Evolutionary conservation across 2,113 vertebrate species (phyloP).

Genomic region (Sinocyclocheilus anophthalmus): DNA sequence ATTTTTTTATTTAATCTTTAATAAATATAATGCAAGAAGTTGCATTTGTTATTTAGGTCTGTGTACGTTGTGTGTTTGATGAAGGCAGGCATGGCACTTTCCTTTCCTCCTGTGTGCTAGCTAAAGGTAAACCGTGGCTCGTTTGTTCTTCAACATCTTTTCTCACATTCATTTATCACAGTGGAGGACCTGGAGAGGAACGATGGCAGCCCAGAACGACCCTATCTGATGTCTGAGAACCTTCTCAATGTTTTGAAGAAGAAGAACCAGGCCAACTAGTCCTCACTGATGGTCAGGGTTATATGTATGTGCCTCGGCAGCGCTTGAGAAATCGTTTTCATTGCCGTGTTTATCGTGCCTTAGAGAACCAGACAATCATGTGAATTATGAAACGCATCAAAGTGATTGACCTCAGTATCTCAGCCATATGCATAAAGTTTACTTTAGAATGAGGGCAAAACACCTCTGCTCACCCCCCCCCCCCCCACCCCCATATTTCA

Average conservation of each 20-base stretch:
- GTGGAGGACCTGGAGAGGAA: slow-evolving; percentile 96
- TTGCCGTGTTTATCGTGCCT: not conserved
- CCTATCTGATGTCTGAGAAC: slow-evolving; percentile 88
- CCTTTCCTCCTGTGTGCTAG: not conserved
- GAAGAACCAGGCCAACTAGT: slow-evolving; percentile 73
- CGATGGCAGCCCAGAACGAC: slow-evolving; percentile 84
- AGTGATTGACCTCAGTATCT: not conserved
- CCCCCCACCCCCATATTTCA: too few species aligned
- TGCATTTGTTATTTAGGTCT: not conserved
- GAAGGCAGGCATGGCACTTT: not conserved
- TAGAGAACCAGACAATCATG: not conserved
- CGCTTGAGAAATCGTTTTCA: not conserved
- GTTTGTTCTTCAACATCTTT: not conserved
- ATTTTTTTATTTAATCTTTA: not conserved
- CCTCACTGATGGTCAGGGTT: not conserved
- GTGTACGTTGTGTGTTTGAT: too few species aligned
- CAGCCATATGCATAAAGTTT: not conserved
- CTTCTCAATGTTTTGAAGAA: slow-evolving; percentile 89
- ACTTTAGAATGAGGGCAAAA: not conserved
- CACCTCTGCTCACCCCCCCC: not conserved
- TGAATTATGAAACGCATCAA: not conserved
- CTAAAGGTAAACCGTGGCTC: not conserved
- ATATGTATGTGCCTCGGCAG: not conserved
- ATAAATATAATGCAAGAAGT: not conserved
- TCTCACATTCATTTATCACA: slow-evolving; percentile 62